Evolutionary conservation across 1,140 invertebrate species (phyloP).

Genomic region (Phocides pigmalion): DNA sequence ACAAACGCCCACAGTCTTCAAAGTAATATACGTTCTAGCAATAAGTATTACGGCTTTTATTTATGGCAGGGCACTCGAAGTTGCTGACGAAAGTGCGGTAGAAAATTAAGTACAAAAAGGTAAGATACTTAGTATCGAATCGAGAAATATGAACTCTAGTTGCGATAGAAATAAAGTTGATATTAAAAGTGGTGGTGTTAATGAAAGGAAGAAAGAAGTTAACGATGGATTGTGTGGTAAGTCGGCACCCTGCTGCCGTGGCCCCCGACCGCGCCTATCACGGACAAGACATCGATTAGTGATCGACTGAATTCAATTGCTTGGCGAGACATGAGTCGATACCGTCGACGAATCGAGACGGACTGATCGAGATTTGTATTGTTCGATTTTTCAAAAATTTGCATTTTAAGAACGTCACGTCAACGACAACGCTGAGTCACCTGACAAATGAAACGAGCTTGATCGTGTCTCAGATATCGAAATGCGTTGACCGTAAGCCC

Average conservation of each 20-base stretch:
- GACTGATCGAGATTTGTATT: conserved; percentile 76
- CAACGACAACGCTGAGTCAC: conserved; percentile 81
- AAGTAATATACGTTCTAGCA: conserved; percentile 60
- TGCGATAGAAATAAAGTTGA: conserved; percentile 59
- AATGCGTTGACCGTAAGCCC: conserved; percentile 80
- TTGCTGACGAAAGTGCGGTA: conserved; percentile 80
- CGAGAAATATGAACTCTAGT: conserved; percentile 64
- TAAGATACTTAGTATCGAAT: conserved; percentile 64
- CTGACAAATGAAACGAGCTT: conserved; percentile 77
- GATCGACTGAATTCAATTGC: conserved; percentile 84
- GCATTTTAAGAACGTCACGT: conserved; percentile 82
- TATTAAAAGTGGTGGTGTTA: conserved; percentile 65
- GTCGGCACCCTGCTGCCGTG: conserved; percentile 82
- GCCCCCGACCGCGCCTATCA: conserved; percentile 79
- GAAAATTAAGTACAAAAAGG: conserved; percentile 79
- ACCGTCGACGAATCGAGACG: conserved; percentile 75
- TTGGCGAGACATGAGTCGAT: conserved; percentile 76
- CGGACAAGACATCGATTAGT: conserved; percentile 83
- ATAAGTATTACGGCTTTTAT: conserved; percentile 59
- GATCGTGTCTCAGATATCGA: conserved; percentile 74
- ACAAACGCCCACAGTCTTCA: conserved; percentile 39
- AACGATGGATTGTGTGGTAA: conserved; percentile 84
- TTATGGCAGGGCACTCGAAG: conserved; percentile 45
- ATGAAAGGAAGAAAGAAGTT: conserved; percentile 83
- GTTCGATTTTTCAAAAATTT: conserved; percentile 82